Evolutionary conservation across 2,888 invertebrate species (phyloP).

Genomic region (Nesidiocoris tenuis): DNA sequence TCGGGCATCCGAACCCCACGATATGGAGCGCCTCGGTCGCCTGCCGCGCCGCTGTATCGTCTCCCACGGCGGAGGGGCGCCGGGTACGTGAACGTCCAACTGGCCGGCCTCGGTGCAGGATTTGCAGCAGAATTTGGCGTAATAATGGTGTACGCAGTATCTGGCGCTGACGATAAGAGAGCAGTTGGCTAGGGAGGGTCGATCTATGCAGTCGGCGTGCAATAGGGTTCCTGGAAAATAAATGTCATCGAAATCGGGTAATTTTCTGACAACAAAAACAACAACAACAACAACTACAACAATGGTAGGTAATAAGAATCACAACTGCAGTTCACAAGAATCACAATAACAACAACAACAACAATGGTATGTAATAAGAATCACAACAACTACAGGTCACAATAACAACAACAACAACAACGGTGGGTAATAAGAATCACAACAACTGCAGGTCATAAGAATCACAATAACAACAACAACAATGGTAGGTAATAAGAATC

Average conservation of each 20-base stretch:
- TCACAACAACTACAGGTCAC: neutral
- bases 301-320: neutral
- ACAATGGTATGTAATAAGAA: slow-evolving; percentile 4
- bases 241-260: neutral
- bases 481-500: neutral
- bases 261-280: neutral
- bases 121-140: slow-evolving; percentile 89
- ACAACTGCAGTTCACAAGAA: neutral
- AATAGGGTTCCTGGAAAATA: slow-evolving; percentile 66
- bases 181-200: slow-evolving; percentile 86
- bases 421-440: neutral
- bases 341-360: neutral
- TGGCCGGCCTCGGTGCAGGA: slow-evolving; percentile 87
- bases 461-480: neutral
- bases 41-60: neutral
- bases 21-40: neutral
- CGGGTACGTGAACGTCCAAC: slow-evolving; percentile 40
- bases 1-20: neutral
- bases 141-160: slow-evolving; percentile 86
- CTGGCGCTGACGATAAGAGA: slow-evolving; percentile 78
- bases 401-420: neutral
- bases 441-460: neutral
- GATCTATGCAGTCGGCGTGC: slow-evolving; percentile 81
- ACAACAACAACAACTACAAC: neutral
- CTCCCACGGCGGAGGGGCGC: slow-evolving; percentile 17